These are phyloP conservation scores for Heliconius sara DNA, from an alignment of 2,888 invertebrate genomes.

Conservation along the genomic window DNA sequence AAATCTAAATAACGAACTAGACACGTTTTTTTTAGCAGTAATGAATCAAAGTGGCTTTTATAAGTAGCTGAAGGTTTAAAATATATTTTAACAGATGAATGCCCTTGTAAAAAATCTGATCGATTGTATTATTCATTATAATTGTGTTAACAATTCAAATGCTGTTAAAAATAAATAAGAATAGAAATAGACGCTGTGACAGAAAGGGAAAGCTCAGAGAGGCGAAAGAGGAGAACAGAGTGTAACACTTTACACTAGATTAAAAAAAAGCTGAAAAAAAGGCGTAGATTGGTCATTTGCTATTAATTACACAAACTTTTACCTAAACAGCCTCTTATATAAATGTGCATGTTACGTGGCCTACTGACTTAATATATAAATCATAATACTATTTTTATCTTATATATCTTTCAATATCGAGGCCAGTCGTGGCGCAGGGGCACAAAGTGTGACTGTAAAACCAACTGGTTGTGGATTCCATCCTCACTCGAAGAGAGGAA, in stretches of 20 bases:
- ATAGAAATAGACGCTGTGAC: neutral
- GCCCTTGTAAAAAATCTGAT: neutral
- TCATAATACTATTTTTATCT: neutral
- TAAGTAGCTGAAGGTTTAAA: slow-evolving; percentile 3
- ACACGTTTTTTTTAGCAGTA: neutral
- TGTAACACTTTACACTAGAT: too few relatives aligned
- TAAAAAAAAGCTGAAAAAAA: too few relatives aligned
- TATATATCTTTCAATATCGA: neutral
- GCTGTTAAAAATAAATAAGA: neutral
- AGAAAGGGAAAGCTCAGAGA: neutral
- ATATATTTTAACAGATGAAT: neutral
- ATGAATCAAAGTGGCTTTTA: neutral
- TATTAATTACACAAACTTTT: neutral
- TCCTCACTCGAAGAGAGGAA: too few relatives aligned
- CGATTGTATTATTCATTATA: neutral
- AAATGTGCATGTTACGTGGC: neutral
- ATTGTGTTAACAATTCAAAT: slow-evolving; percentile 4
- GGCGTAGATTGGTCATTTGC: neutral
- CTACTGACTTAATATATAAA: too few relatives aligned
- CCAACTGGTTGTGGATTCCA: too few relatives aligned
- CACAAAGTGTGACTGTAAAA: too few relatives aligned
- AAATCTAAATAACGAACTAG: neutral
- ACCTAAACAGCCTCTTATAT: neutral
- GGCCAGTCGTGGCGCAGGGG: too few relatives aligned
- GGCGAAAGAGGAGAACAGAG: too few relatives aligned